Percentiles rank a stretch among this genome's conserved stretches.
These are phyloP conservation scores for Campylomormyrus numenius DNA, from an alignment of 2,113 vertebrate species.

Conservation along the genomic window DNA sequence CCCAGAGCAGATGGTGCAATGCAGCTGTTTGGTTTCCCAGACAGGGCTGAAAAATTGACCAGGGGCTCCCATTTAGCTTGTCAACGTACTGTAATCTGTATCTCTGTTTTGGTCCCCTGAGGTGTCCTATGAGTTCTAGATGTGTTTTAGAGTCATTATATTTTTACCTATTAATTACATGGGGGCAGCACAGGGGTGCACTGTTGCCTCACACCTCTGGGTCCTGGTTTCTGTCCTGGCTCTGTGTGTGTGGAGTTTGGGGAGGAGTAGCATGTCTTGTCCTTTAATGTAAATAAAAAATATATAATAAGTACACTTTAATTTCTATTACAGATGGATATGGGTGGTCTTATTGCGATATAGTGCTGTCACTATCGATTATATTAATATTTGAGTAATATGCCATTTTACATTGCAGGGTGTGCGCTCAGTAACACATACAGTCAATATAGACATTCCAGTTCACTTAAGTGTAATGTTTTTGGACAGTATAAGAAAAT, in stretches of 20 bases:
- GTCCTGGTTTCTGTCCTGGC: neutral
- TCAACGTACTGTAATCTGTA: neutral
- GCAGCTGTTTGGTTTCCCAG: slow-evolving; percentile 5
- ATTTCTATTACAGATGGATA: too few relatives aligned
- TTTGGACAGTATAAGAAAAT: too few relatives aligned
- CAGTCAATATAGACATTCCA: too few relatives aligned
- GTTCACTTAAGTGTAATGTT: too few relatives aligned
- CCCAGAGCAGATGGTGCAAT: slow-evolving; percentile 32
- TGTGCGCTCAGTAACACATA: too few relatives aligned
- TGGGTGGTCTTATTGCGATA: too few relatives aligned
- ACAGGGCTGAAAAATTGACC: neutral
- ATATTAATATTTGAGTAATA: too few relatives aligned
- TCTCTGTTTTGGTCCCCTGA: neutral
- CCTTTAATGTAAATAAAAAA: too few relatives aligned
- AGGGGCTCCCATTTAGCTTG: neutral
- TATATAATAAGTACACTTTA: too few relatives aligned
- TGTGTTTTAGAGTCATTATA: neutral
- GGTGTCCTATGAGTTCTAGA: neutral
- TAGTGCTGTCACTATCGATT: too few relatives aligned
- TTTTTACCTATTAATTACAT: neutral
- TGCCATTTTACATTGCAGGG: too few relatives aligned
- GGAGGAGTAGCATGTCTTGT: too few relatives aligned
- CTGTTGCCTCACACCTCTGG: neutral
- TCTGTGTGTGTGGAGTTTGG: neutral
- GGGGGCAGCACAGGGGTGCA: neutral